A percentile compares a stretch with the other conserved stretches of the same genome.
Evolutionary conservation across 2,888 invertebrate genomes (phyloP).

Genomic region (Cheilosia grossa): DNA sequence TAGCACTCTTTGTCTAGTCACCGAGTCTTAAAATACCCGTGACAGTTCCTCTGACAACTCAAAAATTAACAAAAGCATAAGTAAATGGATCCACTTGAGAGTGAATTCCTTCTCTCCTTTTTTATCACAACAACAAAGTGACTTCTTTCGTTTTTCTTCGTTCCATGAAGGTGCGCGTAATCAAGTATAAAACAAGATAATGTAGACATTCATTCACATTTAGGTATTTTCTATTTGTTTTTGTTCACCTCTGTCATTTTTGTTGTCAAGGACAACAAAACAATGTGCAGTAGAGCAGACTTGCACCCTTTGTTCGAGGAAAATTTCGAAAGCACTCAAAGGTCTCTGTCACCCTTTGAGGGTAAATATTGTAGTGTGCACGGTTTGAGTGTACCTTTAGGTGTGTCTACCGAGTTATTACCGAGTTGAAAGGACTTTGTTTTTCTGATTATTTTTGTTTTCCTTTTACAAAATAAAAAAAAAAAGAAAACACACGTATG

Average conservation of each 20-base stretch:
- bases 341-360: slow-evolving; percentile 24
- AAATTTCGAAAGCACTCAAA: slow-evolving; percentile 20
- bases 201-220: slow-evolving; percentile 32
- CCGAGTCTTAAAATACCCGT: background rate
- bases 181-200: slow-evolving; percentile 62
- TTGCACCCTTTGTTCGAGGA: slow-evolving; percentile 48
- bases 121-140: slow-evolving; percentile 25
- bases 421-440: slow-evolving; percentile 23
- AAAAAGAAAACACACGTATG: background rate
- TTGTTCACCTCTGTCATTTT: slow-evolving; percentile 14
- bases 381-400: slow-evolving; percentile 21
- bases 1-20: background rate
- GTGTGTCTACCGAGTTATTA: slow-evolving; percentile 43
- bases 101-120: slow-evolving; percentile 3
- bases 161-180: slow-evolving; percentile 37
- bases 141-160: background rate
- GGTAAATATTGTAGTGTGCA: slow-evolving; percentile 32
- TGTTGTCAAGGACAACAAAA: slow-evolving; percentile 28
- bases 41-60: slow-evolving; percentile 10
- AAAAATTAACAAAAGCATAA: slow-evolving; percentile 31
- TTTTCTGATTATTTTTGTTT: background rate
- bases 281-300: slow-evolving; percentile 42
- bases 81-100: slow-evolving; percentile 38
- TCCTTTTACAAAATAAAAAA: background rate
- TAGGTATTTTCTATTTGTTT: background rate